Evolutionary conservation across 2,797 vertebrate genomes (phyloP).

Genomic region (Potorous gilbertii): DNA sequence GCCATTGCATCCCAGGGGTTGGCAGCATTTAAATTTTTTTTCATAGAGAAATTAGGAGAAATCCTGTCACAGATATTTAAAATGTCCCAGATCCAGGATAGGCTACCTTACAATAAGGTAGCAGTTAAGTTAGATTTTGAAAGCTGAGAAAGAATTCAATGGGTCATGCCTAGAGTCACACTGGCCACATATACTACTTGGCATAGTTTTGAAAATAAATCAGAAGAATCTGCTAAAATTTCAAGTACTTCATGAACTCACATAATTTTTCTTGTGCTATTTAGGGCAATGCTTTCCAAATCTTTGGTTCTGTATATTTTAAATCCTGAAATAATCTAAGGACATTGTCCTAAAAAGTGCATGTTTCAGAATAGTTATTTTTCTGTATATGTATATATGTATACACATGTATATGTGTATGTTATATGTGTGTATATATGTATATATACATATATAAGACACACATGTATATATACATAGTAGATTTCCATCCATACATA

Average conservation of each 20-base stretch:
- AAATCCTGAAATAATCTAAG: neutral
- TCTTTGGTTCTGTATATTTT: neutral
- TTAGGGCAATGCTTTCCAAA: neutral
- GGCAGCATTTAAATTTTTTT: neutral
- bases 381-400: neutral
- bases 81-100: neutral
- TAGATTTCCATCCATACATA: too few relatives aligned
- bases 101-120: neutral
- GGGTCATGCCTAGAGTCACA: neutral
- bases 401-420: neutral
- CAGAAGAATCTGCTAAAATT: neutral
- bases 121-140: neutral
- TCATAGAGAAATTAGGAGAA: neutral
- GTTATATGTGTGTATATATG: too few relatives aligned
- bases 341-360: neutral
- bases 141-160: neutral
- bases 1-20: neutral
- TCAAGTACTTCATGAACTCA: neutral
- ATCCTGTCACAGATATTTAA: neutral
- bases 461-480: too few relatives aligned
- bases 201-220: neutral
- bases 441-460: too few relatives aligned
- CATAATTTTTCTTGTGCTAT: neutral
- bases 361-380: conserved; percentile 24
- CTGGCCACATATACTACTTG: neutral